Evolutionary conservation across 2,113 vertebrate species (phyloP), one percentile per base, ranked within the genome.

Genomic region (Hemibagrus wyckioides): DNA sequence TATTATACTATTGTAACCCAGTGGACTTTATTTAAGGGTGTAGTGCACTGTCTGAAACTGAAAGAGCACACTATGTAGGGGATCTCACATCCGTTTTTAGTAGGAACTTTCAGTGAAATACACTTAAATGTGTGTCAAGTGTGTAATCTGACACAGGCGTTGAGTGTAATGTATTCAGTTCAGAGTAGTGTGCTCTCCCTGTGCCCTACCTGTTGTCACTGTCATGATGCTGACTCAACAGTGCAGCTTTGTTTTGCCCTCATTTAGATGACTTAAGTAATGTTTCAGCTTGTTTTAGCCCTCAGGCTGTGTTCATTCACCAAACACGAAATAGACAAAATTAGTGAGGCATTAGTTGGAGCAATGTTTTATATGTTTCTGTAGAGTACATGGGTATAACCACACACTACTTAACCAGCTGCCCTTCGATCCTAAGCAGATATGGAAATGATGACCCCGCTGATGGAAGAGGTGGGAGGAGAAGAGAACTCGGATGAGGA

Each of bases 391-490:
- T 19, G 7, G 21, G 25, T 76, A 11, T 76, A 23, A 48, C 28
- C 4, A 76, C 41, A 48, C 41, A 76, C 41, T 28, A 15, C 25
- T 75, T 11, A 14, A 14, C 23, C 21, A 13, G 39, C 19, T 75
- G 48, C 48, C 77, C 67, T 52, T 36, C 75, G 54, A 52, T 50
- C 23, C 39, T 15, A 54, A 73, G 14, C 86, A 93, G 92, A 93
- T 41, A 92, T 92, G 92, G 92, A 93, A 81, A 86, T 92, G 65
- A 92, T 92, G 91, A 91, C 90, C 5, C 91, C 92, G 3, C 90
- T 93, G 33, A 93, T 93, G 59, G 91, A 92, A 63, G 83, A 85
- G 33, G 82, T 11, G 28, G 85, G 56, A 73, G 80, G 44, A 23
- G 92, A 91, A 14, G 92, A 92, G 30, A 89, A 90, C 54, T 91